Evolutionary conservation across 2,113 vertebrate species (phyloP), one percentile per base, ranked within the genome.

Genomic region (Atrichornis clamosus): DNA sequence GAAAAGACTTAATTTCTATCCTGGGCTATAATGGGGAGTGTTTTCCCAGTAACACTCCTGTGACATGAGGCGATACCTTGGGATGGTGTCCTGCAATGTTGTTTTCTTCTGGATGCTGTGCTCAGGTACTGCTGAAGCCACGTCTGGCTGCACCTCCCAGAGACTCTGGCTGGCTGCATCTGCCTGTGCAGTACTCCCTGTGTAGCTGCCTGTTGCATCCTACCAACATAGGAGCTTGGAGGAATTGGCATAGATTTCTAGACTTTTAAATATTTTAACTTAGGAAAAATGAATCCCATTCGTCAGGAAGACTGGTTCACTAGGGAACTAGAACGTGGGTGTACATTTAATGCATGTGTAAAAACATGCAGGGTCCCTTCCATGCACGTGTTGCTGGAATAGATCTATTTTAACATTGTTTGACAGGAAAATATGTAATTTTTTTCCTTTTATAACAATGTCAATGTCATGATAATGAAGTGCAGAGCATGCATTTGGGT

Each of bases 191-290:
- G 30, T 8, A 30, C 52, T 86, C 28, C 20, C 23, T 35, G 32
- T 35, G 32, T 23, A 35, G 33, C 53, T 68, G 30, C 41, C 27
- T 39, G 17, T 33, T 63, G 21, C 27, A 8, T 50, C 68, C 42
- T 72, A 39, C 58, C 32, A 22, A 7, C 28, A 3, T 2, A 33
- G 28, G 26, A 85, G 26, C 59, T 58, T 23, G 49, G 41, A 28
- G 44, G 35, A 78, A 64, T 0, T 88, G 67, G 22, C 41, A 41
- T 79, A 72, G 6, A 13, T 62, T 75, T 35, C n/a, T 41, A 76
- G 42, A 42, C 33, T 68, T 75, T 3, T 59, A 90, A 90, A 42
- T 73, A 70, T 70, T 90, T 94, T 20, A 89, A 85, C 12, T 83
- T 65, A 44, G 19, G 55, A 55, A 63, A 77, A 58, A 84, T 30